phyloP scores from a whole-genome alignment of 2,888 invertebrate species.

The Tetranychus piercei region DNA sequence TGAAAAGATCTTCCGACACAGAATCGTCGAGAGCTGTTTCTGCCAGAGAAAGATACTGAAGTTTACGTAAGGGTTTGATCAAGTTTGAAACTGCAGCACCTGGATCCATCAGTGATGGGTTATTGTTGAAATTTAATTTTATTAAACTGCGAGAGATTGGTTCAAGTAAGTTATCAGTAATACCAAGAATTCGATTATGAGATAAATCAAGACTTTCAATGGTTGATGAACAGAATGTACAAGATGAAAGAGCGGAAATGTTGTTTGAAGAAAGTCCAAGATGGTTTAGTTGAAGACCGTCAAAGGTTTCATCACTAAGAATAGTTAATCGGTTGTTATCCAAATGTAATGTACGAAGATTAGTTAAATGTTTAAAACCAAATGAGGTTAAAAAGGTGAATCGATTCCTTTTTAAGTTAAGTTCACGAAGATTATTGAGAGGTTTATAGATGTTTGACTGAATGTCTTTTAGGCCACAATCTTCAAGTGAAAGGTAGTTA shows the following conservation, averaged over 20 bases:
- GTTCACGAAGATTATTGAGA: slow-evolving; percentile 45
- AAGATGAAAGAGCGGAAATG: slow-evolving; percentile 51
- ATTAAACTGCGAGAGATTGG: slow-evolving; percentile 24
- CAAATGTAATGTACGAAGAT: slow-evolving; percentile 37
- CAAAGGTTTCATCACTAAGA: slow-evolving; percentile 27
- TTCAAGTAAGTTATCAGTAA: slow-evolving; percentile 25
- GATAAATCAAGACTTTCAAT: slow-evolving; percentile 52
- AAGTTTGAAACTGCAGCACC: slow-evolving; percentile 32
- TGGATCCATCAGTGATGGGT: slow-evolving; percentile 25
- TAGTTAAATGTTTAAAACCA: slow-evolving; percentile 25
- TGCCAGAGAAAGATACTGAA: slow-evolving; percentile 37
- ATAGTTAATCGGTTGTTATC: slow-evolving; percentile 61
- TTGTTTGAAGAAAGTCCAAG: slow-evolving; percentile 47
- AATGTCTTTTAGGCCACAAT: slow-evolving; percentile 50
- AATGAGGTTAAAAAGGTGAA: slow-evolving; percentile 29
- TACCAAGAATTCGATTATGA: slow-evolving; percentile 41
- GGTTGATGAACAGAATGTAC: slow-evolving; percentile 51
- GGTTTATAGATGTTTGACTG: slow-evolving; percentile 54
- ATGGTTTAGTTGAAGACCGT: slow-evolving; percentile 43
- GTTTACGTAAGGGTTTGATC: slow-evolving; percentile 42
- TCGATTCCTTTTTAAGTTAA: slow-evolving; percentile 57
- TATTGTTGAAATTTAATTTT: slow-evolving; percentile 28
- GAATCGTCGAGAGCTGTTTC: slow-evolving; percentile 24
- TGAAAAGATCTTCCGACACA: slow-evolving; percentile 20
- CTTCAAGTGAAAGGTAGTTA: slow-evolving; percentile 36